phyloP scores from a whole-genome alignment of 1,140 invertebrate species.

The Vollenhovia emeryi region DNA sequence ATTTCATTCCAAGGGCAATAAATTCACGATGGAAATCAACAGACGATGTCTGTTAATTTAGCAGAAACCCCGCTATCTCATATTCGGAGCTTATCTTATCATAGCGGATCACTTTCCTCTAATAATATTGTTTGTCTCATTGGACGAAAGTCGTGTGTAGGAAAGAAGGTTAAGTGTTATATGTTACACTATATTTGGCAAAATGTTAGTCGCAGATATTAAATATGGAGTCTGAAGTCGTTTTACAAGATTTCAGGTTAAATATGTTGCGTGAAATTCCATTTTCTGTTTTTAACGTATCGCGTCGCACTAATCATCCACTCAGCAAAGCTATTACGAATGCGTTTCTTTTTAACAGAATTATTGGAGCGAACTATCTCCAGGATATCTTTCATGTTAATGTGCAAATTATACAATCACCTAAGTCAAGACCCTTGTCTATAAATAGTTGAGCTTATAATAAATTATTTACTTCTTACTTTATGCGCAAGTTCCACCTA shows the following conservation, averaged over 20 bases:
- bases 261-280: not conserved
- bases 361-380: not conserved
- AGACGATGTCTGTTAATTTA: too few species aligned
- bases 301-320: not conserved
- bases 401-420: not conserved
- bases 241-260: not conserved
- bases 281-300: not conserved
- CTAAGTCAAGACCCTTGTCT: not conserved
- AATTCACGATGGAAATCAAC: too few species aligned
- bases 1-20: too few species aligned
- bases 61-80: too few species aligned
- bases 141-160: too few species aligned
- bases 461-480: constrained; percentile 5
- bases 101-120: too few species aligned
- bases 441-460: not conserved
- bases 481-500: not conserved
- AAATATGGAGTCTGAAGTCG: not conserved
- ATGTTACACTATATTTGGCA: not conserved
- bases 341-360: not conserved
- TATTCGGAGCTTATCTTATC: too few species aligned
- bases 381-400: not conserved
- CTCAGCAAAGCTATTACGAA: not conserved
- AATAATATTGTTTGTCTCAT: not conserved
- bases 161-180: not conserved
- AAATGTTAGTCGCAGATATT: not conserved